Percentiles rank a stretch among this genome's conserved stretches.
phyloP scores from a whole-genome alignment of 2,888 invertebrate species.

The Pristionchus maxplancki region DNA sequence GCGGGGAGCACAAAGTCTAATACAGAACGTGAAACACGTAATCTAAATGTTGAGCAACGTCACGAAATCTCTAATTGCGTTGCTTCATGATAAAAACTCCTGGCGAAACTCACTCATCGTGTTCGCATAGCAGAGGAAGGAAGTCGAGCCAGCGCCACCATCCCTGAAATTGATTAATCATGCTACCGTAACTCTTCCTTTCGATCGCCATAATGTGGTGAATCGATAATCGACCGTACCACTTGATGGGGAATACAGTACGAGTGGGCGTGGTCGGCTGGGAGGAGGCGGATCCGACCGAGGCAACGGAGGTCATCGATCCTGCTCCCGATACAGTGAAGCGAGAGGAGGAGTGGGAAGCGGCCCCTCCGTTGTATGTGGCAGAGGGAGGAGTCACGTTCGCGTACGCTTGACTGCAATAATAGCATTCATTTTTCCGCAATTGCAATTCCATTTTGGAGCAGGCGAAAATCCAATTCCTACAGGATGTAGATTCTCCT shows the following conservation, averaged over 20 bases:
- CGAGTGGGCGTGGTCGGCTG: conserved; percentile 48
- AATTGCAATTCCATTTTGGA: no score
- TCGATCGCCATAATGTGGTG: neutral
- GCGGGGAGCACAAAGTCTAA: no score
- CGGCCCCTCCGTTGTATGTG: neutral
- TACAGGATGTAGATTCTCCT: no score
- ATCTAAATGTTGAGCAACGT: no score
- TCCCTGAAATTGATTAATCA: conserved; percentile 37
- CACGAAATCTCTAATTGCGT: neutral
- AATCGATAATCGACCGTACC: conserved; percentile 25
- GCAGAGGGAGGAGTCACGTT: conserved; percentile 50
- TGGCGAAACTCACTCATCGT: neutral
- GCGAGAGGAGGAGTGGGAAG: neutral
- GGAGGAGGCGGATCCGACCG: conserved; percentile 20
- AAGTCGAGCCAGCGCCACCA: conserved; percentile 51
- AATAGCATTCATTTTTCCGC: neutral
- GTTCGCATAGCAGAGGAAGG: conserved; percentile 52
- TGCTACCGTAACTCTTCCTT: neutral
- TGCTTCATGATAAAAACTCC: no score
- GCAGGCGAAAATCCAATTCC: no score
- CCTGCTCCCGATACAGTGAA: conserved; percentile 20
- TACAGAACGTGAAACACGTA: no score
- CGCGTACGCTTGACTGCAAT: conserved; percentile 41
- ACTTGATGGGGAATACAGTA: conserved; percentile 51
- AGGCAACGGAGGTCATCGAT: neutral